These are phyloP conservation scores for Etia nguti DNA, from an alignment of 2,113 vertebrate genomes.

Conservation along the genomic window DNA sequence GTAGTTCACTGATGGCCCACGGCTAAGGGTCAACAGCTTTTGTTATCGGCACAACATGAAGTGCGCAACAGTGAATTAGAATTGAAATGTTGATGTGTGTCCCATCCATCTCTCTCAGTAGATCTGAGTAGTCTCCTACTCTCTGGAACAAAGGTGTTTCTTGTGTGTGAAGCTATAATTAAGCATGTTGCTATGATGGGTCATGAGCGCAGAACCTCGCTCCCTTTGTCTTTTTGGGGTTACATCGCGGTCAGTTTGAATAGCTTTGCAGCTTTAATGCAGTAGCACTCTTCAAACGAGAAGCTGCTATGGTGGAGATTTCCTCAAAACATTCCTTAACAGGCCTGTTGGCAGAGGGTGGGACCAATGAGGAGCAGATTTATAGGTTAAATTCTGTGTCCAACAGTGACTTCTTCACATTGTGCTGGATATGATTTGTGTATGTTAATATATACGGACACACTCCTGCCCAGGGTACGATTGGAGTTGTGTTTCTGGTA, in stretches of 20 bases:
- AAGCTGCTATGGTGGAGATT: neutral
- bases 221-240: constrained; percentile 36
- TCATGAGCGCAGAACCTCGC: neutral
- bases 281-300: neutral
- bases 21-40: neutral
- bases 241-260: constrained; percentile 9
- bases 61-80: neutral
- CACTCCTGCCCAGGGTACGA: neutral
- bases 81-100: neutral
- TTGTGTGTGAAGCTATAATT: constrained; percentile 8
- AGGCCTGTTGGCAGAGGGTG: neutral
- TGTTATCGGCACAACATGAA: neutral
- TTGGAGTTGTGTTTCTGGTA: neutral
- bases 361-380: neutral
- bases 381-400: neutral
- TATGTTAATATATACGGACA: neutral
- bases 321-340: neutral
- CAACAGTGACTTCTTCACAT: neutral
- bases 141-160: constrained; percentile 16
- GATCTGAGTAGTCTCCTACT: neutral
- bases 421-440: neutral
- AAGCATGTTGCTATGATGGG: neutral
- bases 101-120: neutral
- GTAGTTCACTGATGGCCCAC: neutral
- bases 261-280: constrained; percentile 7